These are phyloP conservation scores for Melanotus villosus DNA, from an alignment of 2,888 invertebrate genomes.

Conservation along the genomic window DNA sequence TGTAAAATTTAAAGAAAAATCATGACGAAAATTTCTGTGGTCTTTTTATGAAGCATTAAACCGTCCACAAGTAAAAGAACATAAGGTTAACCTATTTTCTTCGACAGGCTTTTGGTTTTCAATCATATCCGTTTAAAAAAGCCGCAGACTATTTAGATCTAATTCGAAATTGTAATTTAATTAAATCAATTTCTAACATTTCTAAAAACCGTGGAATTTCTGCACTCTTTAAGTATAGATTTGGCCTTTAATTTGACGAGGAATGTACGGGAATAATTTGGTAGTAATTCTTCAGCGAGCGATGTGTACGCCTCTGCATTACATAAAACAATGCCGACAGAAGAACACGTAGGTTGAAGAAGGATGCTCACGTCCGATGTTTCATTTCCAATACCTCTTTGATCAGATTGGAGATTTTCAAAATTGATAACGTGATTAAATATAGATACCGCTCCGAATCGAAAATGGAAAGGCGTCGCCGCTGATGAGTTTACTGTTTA, in stretches of 20 bases:
- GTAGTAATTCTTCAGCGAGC: slow-evolving; percentile 41
- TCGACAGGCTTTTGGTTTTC: neutral
- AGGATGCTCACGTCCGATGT: slow-evolving; percentile 54
- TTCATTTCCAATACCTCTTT: slow-evolving; percentile 52
- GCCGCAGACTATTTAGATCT: neutral
- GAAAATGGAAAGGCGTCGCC: slow-evolving; percentile 50
- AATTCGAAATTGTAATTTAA: too few relatives aligned
- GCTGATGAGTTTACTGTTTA: slow-evolving; percentile 43
- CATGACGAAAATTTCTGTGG: slow-evolving; percentile 4
- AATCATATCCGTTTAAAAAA: neutral
- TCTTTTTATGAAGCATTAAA: neutral
- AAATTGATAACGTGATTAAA: slow-evolving; percentile 57
- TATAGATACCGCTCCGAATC: slow-evolving; percentile 55
- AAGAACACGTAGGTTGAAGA: slow-evolving; percentile 53
- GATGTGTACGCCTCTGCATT: slow-evolving; percentile 44
- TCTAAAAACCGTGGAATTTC: neutral
- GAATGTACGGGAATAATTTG: slow-evolving; percentile 42
- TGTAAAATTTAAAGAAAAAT: neutral
- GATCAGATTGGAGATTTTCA: slow-evolving; percentile 56
- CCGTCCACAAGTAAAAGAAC: slow-evolving; percentile 1
- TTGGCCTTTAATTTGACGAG: slow-evolving; percentile 30
- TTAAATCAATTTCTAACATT: too few relatives aligned
- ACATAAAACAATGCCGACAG: slow-evolving; percentile 56
- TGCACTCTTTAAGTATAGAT: neutral
- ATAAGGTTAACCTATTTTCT: slow-evolving; percentile 11